Evolutionary conservation across 37 sponge, comb jelly and placozoan genomes (phyloP).

Genomic region (Petrosia ficiformis): DNA sequence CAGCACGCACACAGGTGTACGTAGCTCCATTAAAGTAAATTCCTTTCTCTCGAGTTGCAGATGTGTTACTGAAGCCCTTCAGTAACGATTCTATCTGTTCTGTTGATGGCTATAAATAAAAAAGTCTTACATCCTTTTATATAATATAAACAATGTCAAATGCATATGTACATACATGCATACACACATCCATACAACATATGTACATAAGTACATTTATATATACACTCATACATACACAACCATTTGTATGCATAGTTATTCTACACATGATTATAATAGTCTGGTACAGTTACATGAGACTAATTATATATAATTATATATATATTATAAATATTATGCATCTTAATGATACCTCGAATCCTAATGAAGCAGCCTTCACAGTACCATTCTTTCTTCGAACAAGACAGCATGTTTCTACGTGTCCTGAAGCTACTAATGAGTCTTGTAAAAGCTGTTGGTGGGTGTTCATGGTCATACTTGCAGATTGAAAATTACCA

Average conservation of each 20-base stretch:
- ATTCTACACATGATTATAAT: too few species aligned
- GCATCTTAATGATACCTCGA: slow-evolving; percentile 24
- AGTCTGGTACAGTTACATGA: too few species aligned
- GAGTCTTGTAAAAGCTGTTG: slow-evolving; percentile 66
- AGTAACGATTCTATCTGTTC: slow-evolving; percentile 58
- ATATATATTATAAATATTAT: too few species aligned
- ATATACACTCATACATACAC: too few species aligned
- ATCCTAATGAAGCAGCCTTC: slow-evolving; percentile 74
- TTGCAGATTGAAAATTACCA: not conserved
- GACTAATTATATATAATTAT: too few species aligned
- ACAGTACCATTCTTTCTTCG: slow-evolving; percentile 60
- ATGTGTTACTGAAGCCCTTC: slow-evolving; percentile 43
- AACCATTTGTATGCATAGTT: too few species aligned
- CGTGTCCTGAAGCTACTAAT: slow-evolving; percentile 77
- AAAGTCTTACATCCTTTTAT: not conserved
- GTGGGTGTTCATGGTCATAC: not conserved
- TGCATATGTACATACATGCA: too few species aligned
- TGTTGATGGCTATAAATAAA: slow-evolving; percentile 23
- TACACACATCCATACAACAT: too few species aligned
- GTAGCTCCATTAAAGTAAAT: slow-evolving; percentile 68
- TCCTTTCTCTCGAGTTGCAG: slow-evolving; percentile 53
- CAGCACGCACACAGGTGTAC: slow-evolving; percentile 75
- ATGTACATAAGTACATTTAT: too few species aligned
- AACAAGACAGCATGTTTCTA: slow-evolving; percentile 79
- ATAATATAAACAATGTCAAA: too few species aligned